Conservation (phyloP, 2,113 vertebrate genomes). For the Xyliphius kryptos region DNA sequence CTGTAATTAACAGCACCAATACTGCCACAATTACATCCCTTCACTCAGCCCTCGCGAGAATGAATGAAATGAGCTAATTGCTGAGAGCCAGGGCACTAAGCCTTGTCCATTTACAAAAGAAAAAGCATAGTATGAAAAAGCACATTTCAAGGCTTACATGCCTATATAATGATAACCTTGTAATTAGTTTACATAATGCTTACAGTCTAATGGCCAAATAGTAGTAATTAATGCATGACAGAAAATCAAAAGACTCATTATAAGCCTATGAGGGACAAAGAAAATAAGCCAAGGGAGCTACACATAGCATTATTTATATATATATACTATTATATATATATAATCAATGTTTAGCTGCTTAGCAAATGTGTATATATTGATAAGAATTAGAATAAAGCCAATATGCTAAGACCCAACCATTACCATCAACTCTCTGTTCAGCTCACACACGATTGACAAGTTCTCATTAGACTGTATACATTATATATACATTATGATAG, state of each 20-base stretch:
- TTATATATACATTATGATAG: no score
- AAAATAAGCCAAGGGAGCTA: conserved; percentile 76
- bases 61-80: conserved; percentile 91
- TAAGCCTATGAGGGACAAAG: conserved; percentile 94
- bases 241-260: conserved; percentile 99
- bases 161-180: conserved; percentile 93
- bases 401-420: conserved; percentile 28
- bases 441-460: no score
- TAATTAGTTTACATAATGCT: conserved; percentile 99
- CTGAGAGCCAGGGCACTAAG: conserved; percentile 76
- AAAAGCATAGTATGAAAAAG: conserved; percentile 85
- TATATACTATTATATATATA: conserved; percentile 79
- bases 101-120: conserved; percentile 69
- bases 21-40: conserved; percentile 94
- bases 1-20: conserved; percentile 98
- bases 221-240: conserved; percentile 98
- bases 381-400: conserved; percentile 30
- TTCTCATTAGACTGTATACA: no score
- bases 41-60: conserved; percentile 84
- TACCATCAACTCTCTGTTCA: conserved; percentile 9
- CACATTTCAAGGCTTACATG: conserved; percentile 67
- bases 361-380: conserved; percentile 46
- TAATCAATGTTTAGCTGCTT: conserved; percentile 80
- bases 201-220: conserved; percentile 95
- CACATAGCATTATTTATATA: conserved; percentile 84